Base-by-base conservation (phyloP, 2,797 vertebrate genomes). In the Gymnothorax reevesii region DNA sequence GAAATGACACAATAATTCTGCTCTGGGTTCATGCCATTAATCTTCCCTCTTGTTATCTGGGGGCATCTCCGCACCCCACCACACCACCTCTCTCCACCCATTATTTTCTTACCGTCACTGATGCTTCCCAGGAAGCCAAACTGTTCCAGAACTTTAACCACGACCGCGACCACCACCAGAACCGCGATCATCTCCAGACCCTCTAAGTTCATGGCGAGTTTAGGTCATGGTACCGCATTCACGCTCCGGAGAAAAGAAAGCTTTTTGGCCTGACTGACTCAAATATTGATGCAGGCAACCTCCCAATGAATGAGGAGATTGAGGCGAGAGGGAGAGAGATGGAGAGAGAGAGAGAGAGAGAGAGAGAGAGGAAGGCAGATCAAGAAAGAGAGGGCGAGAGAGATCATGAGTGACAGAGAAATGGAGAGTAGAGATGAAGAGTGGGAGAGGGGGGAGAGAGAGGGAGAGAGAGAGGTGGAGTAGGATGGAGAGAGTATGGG, bases 181-280 rank as follows among this genome's bases (percentile, higher is more conserved):
- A 97, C 96, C 6, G 95, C 96, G 94, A 97, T 97, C 96, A 97
- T 97, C 88, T 97, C 96, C 90, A 97, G 96, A 93, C 96, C 96
- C 94, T 97, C 96, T 93, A 97, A 95, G 95, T 97, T 97, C 96
- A 97, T 97, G 95, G 80, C 94, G 94, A 94, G 93, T 5, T 93
- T 94, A 96, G 94, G 95, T 95, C 95, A 97, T 97, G 92, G 92
- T 95, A 95, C 92, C 89, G 91, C 89, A 90, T 89, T 92, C 91
- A 92, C 91, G 91, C 49, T 20, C 49, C 27, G 55, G 55, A 59
- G 27, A 13, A 94, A 91, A 22, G 33, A 42, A 42, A 60, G 93
- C 54, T 94, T 92, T 89, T 90, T 92, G 91, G 93, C 87, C 91
- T 12, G 93, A 90, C 94, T 93, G 89, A 90, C 94, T 93, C 88